Base-by-base conservation (phyloP, 1,140 invertebrate genomes). In the Nasonia giraulti region DNA sequence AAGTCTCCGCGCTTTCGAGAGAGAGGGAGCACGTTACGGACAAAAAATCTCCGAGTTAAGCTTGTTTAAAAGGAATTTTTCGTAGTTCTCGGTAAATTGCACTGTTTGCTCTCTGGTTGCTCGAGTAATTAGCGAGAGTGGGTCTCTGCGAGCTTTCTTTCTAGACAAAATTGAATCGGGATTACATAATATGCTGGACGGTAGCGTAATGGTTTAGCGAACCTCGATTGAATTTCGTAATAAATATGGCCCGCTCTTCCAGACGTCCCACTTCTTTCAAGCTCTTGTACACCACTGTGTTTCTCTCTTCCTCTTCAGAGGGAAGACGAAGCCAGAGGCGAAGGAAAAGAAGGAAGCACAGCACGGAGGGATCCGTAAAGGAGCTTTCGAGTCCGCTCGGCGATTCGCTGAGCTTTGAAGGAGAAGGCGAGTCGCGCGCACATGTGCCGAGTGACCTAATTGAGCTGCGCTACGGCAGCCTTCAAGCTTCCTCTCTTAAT, bases 381-480 rank as follows among this genome's bases (percentile, higher is more conserved):
- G 33, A 79, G 77, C 77, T 40, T 78, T 77, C 37, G 75, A 77
- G 75, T 33, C 55, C 17, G 3, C 44, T 40, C 55, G 27, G 62
- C 20, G 77, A 79, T 66, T n/a, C 55, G 50, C 55, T 20, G 47
- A 77, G 47, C 31, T 40, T 55, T 23, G 14, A 79, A 79, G 27
- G 17, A 37, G 33, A 66, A 71, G 68, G 14, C 23, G 27, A 12
- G 68, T 62, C 62, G 62, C 27, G 68, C 23, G 23, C 31, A 68
- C 20, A 11, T 23, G 62, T 33, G 20, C 33, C 31, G 8, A 79
- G 33, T 66, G 77, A 33, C 27, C 33, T 79, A 79, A 68, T 79
- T 68, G 77, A 71, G 68, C 68, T 3, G 23, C 11, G 68, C 7
- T 11, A 5, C 37, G 23, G 1, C 27, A 27, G 12, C 23, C 33